Base-by-base conservation (phyloP, 2,888 invertebrate species). In the Alentia gelatinosa region DNA sequence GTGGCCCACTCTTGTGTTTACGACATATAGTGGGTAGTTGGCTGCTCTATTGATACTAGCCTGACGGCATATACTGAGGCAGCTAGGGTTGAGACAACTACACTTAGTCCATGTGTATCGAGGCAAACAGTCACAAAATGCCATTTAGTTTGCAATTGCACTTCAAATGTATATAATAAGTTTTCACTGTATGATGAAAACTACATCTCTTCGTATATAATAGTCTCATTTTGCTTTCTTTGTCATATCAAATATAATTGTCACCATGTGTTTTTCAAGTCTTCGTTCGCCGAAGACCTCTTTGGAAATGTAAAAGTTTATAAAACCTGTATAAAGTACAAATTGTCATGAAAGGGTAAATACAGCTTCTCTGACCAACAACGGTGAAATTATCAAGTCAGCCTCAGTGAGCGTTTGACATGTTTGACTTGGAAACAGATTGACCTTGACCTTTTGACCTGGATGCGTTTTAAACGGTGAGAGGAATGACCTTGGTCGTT, bases 291-390 rank as follows among this genome's bases (percentile, higher is more conserved):
- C 86, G 50, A 86, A 86, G 86, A 86, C 86, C 86, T 30, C 86
- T 86, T 86, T 86, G 86, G 86, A 86, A 86, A 86, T 86, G 86
- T 86, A 86, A 86, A 86, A 86, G 47, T 50, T 86, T 86, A 50
- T 86, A 86, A 86, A 86, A 86, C 23, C 86, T 86, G 86, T 86
- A 86, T 86, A 86, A 42, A 86, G 79, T 79, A 79, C 79, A 86
- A 86, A 86, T n/a, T 86, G 50, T 86, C 86, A 86, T 86, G 86
- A 86, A 86, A 86, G 86, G 47, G 86, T 86, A 42, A 86, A 86
- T 86, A 86, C 86, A 86, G 42, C 86, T 33, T 1, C 56, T 68
- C 68, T 68, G 68, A 35, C 79, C 79, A 39, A 79, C n/a, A 79
- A 35, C 79, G 68, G 68, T 68, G 79, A 79, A 79, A 79, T 79